A percentile compares a stretch with the other conserved stretches of the same genome.
Conservation (phyloP, 2,888 invertebrate genomes). For the Drosophila neonasuta region DNA sequence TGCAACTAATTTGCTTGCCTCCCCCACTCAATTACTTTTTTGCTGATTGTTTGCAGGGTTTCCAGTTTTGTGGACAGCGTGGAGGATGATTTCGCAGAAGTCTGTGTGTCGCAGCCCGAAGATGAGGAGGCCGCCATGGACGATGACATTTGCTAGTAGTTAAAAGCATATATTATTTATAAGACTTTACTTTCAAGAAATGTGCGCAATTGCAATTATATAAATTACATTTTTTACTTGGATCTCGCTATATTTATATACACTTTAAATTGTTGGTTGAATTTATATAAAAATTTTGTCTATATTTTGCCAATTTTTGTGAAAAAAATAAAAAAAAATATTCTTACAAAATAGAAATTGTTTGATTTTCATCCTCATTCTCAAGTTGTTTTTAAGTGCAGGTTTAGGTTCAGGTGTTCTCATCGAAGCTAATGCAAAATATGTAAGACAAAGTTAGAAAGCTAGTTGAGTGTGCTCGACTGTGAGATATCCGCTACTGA, state of each 20-base stretch:
- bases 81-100: conserved; percentile 79
- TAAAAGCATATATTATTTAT: neutral
- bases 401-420: no score
- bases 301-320: neutral
- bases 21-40: conserved; percentile 27
- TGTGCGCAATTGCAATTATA: neutral
- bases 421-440: no score
- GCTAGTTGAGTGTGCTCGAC: no score
- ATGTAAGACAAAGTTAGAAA: no score
- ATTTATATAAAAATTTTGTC: neutral
- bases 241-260: neutral
- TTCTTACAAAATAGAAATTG: neutral
- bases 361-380: neutral
- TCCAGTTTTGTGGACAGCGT: conserved; percentile 78
- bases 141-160: conserved; percentile 78
- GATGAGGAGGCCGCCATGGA: conserved; percentile 79
- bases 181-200: neutral
- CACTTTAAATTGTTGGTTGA: neutral
- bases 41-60: conserved; percentile 67
- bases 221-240: neutral
- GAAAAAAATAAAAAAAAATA: neutral
- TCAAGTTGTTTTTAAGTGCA: no score
- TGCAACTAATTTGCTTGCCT: conserved; percentile 23
- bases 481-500: no score
- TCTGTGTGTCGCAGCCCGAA: conserved; percentile 66